Percentiles rank a stretch among this genome's conserved stretches.
phyloP scores from a whole-genome alignment of 2,888 invertebrate species.

The Harpalus rufipes region DNA sequence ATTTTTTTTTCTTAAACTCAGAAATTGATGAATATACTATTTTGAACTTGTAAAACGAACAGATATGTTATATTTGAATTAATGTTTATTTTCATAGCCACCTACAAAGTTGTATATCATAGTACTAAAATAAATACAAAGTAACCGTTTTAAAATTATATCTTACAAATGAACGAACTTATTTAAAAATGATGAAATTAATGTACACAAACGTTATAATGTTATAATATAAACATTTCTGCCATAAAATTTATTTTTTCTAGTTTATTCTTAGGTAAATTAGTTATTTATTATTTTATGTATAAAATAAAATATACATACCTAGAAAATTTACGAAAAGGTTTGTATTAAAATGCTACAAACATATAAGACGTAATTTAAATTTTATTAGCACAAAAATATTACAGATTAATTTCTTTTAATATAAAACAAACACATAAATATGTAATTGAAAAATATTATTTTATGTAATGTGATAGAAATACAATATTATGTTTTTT shows the following conservation, averaged over 20 bases:
- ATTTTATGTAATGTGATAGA: too few relatives aligned
- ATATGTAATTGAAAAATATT: too few relatives aligned
- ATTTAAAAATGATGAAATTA: neutral
- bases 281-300: neutral
- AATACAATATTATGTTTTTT: too few relatives aligned
- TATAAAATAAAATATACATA: neutral
- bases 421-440: too few relatives aligned
- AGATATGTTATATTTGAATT: slow-evolving; percentile 23
- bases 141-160: neutral
- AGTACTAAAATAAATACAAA: slow-evolving; percentile 27
- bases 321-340: neutral
- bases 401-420: too few relatives aligned
- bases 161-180: neutral
- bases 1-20: neutral
- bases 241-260: neutral
- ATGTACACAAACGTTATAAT: slow-evolving; percentile 1
- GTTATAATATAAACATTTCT: slow-evolving; percentile 1
- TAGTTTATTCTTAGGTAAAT: neutral
- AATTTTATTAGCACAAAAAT: too few relatives aligned
- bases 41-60: slow-evolving; percentile 24
- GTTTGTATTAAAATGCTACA: too few relatives aligned
- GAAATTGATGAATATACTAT: slow-evolving; percentile 26
- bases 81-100: slow-evolving; percentile 23
- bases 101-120: slow-evolving; percentile 13
- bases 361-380: too few relatives aligned